These are phyloP conservation scores for Eilema depressum DNA, from an alignment of 2,888 invertebrate species.

Conservation along the genomic window DNA sequence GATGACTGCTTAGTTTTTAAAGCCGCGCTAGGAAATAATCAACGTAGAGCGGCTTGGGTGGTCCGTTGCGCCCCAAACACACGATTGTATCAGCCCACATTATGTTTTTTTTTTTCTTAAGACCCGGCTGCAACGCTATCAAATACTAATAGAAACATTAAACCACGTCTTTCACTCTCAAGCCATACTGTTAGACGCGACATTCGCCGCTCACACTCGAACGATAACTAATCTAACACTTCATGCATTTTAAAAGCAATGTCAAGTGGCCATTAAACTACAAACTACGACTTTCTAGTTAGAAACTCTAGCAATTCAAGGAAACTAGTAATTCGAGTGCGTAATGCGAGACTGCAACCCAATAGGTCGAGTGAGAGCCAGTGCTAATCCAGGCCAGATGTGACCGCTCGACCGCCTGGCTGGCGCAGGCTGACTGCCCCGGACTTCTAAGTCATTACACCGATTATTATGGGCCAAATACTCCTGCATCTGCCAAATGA, in stretches of 20 bases:
- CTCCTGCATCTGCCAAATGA: conserved; percentile 77
- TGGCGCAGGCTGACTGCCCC: conserved; percentile 58
- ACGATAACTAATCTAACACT: conserved; percentile 50
- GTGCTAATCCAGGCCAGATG: conserved; percentile 77
- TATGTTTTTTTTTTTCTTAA: conserved; percentile 61
- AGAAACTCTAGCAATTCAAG: conserved; percentile 67
- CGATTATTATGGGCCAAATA: conserved; percentile 77
- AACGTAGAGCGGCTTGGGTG: conserved; percentile 65
- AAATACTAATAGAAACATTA: conserved; percentile 63
- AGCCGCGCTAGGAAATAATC: conserved; percentile 60
- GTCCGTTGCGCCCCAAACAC: conserved; percentile 61
- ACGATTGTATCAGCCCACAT: conserved; percentile 71
- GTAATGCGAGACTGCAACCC: conserved; percentile 73
- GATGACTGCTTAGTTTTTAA: conserved; percentile 59
- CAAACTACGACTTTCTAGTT: conserved; percentile 52
- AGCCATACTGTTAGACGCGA: conserved; percentile 18
- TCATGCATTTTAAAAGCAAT: conserved; percentile 53
- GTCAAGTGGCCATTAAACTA: conserved; percentile 55
- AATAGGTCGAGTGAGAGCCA: conserved; percentile 66
- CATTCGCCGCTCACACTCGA: conserved; percentile 30
- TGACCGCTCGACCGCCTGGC: conserved; percentile 56
- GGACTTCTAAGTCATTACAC: conserved; percentile 85
- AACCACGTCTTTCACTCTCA: conserved; percentile 32
- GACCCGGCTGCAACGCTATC: conserved; percentile 61
- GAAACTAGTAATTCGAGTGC: conserved; percentile 68